Conservation (phyloP, 1,140 invertebrate genomes). For the Manduca sexta region DNA sequence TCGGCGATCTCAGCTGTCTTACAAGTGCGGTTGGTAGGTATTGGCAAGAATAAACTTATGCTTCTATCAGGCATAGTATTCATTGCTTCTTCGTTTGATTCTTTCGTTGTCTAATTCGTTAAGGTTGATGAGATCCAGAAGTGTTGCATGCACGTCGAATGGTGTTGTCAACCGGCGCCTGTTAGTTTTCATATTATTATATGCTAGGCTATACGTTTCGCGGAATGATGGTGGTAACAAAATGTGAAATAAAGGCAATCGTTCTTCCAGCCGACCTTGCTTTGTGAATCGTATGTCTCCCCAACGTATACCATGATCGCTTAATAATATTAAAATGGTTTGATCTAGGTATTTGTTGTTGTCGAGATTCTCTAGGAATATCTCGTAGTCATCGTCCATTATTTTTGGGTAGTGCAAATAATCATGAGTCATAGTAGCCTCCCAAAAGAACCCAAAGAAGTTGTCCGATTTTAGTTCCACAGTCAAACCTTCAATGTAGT, state of each 20-base stretch:
- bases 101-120: conserved; percentile 45
- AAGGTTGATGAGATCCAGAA: conserved; percentile 53
- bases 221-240: conserved; percentile 84
- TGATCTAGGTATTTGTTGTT: conserved; percentile 76
- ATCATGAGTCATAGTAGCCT: conserved; percentile 84
- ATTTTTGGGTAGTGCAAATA: conserved; percentile 81
- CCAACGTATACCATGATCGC: conserved; percentile 95
- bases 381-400: conserved; percentile 77
- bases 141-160: conserved; percentile 86
- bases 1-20: conserved; percentile 81
- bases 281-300: conserved; percentile 82
- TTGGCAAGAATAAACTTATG: conserved; percentile 83
- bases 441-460: conserved; percentile 87
- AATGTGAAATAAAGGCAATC: conserved; percentile 89
- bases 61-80: conserved; percentile 62
- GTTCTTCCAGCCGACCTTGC: conserved; percentile 91
- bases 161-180: conserved; percentile 84
- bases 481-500: conserved; percentile 76
- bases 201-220: conserved; percentile 76
- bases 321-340: conserved; percentile 85
- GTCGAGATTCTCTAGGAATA: conserved; percentile 76
- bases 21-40: conserved; percentile 84
- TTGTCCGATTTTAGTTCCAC: conserved; percentile 66
- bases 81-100: conserved; percentile 33
- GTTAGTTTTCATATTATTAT: conserved; percentile 81